Conservation (phyloP, 2,113 vertebrate species). For the Rhadina sibilatrix region DNA sequence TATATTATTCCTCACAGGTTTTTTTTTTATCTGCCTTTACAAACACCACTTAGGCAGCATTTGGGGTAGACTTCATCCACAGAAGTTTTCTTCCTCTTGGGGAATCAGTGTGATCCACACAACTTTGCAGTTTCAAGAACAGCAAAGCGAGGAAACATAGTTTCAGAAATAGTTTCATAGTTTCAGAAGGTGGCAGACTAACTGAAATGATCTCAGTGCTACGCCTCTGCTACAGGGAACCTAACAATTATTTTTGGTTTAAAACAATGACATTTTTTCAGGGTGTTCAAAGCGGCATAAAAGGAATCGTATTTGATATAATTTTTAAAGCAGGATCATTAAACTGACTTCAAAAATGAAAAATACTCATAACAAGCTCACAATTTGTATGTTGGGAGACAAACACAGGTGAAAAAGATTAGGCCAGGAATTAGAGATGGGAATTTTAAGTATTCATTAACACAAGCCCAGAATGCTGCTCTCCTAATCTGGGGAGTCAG, state of each 20-base stretch:
- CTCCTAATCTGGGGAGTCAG: background rate
- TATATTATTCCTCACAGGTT: background rate
- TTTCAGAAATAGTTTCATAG: background rate
- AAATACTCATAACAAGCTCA: background rate
- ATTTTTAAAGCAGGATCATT: background rate
- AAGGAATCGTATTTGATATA: background rate
- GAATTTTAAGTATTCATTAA: background rate
- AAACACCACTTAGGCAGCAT: background rate
- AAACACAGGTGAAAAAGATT: background rate
- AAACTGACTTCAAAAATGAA: background rate
- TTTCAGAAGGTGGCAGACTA: background rate
- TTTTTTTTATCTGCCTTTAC: background rate
- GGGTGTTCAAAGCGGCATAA: background rate
- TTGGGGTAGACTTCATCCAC: background rate
- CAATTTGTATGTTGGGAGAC: background rate
- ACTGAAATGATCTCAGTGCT: background rate
- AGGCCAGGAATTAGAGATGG: background rate
- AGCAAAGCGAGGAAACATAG: background rate
- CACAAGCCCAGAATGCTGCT: background rate
- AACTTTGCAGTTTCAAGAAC: background rate
- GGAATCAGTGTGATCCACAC: background rate
- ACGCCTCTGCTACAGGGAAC: background rate
- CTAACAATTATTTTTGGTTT: constrained; percentile 1
- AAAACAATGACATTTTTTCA: constrained; percentile 1
- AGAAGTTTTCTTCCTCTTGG: background rate